Evolutionary conservation across 2,113 vertebrate species (phyloP), one percentile per base, ranked within the genome.

Genomic region (Urocynchramus pylzowi): DNA sequence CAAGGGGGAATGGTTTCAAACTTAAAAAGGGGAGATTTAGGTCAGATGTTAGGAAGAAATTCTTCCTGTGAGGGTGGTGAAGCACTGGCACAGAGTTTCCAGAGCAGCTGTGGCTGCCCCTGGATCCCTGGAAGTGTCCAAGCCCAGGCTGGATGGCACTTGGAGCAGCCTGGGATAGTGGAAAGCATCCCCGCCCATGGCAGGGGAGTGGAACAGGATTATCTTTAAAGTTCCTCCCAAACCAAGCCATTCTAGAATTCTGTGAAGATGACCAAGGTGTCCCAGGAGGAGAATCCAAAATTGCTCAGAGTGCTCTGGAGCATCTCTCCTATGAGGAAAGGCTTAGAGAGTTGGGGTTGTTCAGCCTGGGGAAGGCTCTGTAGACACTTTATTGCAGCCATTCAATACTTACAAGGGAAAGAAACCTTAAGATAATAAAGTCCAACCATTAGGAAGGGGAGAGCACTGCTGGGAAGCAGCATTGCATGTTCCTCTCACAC

Each of bases 81-180:
- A 9, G 0, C 16, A 0, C 37, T 39, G 11, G 35, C 4, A 2
- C 8, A 79, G 11, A 45, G 0, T 79, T 2, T 8, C 14, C 71
- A n/a, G 45, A 65, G 26, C 1, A n/a, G 16, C 31, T 54, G 39
- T 1, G 0, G 21, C 16, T 54, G 39, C 2, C 15, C 26, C 61
- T 33, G 61, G 27, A 70, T 41, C 12, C 41, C 16, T 52, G 22
- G 16, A 0, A 27, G 7, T 16, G 9, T 2, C 2, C 28, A 7
- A 50, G 33, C 44, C 4, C 44, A 56, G 39, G 22, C 0, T 56
- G 54, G 41, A 41, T 0, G 0, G 54, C 13, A 10, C 60, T 86
- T 9, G 20, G 59, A 71, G 59, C 28, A 65, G 0, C 30, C 3
- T 47, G 53, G 47, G 13, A 3, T 0, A 53, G 13, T 35, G n/a